Conservation (phyloP, 2,113 vertebrate genomes). For the Eupsittula cactorum region DNA sequence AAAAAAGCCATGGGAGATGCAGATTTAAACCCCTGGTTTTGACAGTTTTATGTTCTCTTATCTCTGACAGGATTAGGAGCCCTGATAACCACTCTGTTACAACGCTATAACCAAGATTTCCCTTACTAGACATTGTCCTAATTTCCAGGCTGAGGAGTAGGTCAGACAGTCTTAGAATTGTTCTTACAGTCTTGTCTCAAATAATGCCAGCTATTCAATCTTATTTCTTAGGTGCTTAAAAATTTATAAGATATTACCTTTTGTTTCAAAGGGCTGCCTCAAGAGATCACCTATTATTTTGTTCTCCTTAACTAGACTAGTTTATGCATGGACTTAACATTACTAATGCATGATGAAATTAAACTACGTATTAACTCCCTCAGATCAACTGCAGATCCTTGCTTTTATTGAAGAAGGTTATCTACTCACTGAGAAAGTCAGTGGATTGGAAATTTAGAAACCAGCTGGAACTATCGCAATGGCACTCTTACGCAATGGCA, state of each 20-base stretch:
- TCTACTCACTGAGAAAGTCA: neutral
- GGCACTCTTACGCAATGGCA: neutral
- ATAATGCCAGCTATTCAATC: slow-evolving; percentile 12
- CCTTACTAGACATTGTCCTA: neutral
- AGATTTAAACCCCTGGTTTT: neutral
- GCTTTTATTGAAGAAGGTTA: neutral
- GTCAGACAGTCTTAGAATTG: neutral
- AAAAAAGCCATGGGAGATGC: neutral
- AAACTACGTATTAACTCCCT: neutral
- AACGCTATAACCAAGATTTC: neutral
- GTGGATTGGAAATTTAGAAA: neutral
- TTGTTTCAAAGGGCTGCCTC: slow-evolving; percentile 16
- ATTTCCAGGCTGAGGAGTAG: neutral
- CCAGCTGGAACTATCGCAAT: neutral
- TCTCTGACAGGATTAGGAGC: slow-evolving; percentile 14
- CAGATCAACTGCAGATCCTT: neutral
- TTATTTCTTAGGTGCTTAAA: neutral
- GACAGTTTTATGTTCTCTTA: slow-evolving; percentile 42
- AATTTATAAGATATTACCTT: slow-evolving; percentile 1
- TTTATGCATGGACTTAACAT: neutral
- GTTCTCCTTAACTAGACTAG: slow-evolving; percentile 3
- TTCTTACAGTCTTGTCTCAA: neutral
- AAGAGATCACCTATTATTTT: slow-evolving; percentile 21
- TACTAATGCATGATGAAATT: neutral
- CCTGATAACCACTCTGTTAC: neutral